Base-by-base conservation (phyloP, 2,888 invertebrate species). In the Malacosoma neustria region DNA sequence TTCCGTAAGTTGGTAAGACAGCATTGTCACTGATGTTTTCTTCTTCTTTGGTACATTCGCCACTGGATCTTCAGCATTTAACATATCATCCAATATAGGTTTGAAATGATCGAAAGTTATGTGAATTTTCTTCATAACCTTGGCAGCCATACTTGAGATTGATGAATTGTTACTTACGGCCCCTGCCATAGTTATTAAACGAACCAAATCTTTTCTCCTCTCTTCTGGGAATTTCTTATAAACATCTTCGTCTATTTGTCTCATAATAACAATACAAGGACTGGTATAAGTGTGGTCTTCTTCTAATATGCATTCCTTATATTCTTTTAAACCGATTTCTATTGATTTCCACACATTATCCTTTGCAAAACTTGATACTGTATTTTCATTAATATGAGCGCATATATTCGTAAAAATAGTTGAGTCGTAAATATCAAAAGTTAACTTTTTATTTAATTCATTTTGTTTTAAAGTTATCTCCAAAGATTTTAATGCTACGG, bases 91-190 rank as follows among this genome's bases (percentile, higher is more conserved):
- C 5, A 93, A 68, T 46, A 91, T 87, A 0, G 86, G 69, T 9
- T 88, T 75, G 12, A 94, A 80, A 13, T 91, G 79, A 13, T 79
- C 61, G 4, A 91, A 89, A 41, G 91, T 87, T 6, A 95, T 67
- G 41, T 87, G 80, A 11, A 94, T 89, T 49, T 88, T 89, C 52
- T 91, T 92, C 49, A 94, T 88, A 2, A 90, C 73, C 51, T 88
- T 90, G 6, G 88, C 88, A 0, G 90, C 90, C 0, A 87, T 80
- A 35, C 90, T 81, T 7, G 89, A 82, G 36, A 92, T 85, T 29
- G 85, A 80, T 4, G 90, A 87, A 56, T 89, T 89, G 42, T 88
- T 88, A 7, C 90, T 86, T 9, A 75, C 72, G 1, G 90, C 84
- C 1, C 89, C 87, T 13, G 88, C 85, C 45, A 82, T 74, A 4